These are phyloP conservation scores for Raja brachyura DNA, from an alignment of 2,113 vertebrate genomes.

Conservation along the genomic window DNA sequence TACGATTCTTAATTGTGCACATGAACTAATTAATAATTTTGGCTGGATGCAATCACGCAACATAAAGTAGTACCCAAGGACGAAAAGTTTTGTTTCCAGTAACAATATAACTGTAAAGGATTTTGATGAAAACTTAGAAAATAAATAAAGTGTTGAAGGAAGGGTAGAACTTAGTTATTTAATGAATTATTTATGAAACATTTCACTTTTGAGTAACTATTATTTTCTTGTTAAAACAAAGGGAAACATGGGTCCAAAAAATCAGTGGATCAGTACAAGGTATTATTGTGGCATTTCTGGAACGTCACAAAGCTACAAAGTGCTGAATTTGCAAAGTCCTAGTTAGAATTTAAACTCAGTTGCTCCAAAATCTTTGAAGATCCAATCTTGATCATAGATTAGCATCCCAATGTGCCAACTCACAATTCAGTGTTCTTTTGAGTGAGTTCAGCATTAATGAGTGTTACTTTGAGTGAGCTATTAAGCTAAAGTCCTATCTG, in stretches of 20 bases:
- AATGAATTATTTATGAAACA: constrained; percentile 16
- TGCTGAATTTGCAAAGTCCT: not conserved
- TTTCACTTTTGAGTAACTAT: not conserved
- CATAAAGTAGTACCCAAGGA: not conserved
- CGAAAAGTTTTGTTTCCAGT: constrained; percentile 41
- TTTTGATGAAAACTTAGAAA: not conserved
- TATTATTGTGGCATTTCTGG: not conserved
- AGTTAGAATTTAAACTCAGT: not conserved
- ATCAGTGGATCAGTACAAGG: not conserved
- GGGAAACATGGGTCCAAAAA: not conserved
- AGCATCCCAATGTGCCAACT: not conserved
- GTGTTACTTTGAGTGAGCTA: too few relatives aligned
- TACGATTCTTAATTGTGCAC: not conserved
- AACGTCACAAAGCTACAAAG: not conserved
- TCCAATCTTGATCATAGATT: not conserved
- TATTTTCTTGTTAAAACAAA: constrained; percentile 1
- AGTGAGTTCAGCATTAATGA: too few relatives aligned
- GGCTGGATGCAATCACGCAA: not conserved
- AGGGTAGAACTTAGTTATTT: not conserved
- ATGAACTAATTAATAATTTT: constrained; percentile 7
- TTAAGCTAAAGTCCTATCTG: too few relatives aligned
- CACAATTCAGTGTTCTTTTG: too few relatives aligned
- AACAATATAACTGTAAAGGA: constrained; percentile 2
- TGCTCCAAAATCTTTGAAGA: not conserved
- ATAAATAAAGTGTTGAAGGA: not conserved